Evolutionary conservation across 2,888 invertebrate species (phyloP).

Genomic region (Eubasilissa splendida): DNA sequence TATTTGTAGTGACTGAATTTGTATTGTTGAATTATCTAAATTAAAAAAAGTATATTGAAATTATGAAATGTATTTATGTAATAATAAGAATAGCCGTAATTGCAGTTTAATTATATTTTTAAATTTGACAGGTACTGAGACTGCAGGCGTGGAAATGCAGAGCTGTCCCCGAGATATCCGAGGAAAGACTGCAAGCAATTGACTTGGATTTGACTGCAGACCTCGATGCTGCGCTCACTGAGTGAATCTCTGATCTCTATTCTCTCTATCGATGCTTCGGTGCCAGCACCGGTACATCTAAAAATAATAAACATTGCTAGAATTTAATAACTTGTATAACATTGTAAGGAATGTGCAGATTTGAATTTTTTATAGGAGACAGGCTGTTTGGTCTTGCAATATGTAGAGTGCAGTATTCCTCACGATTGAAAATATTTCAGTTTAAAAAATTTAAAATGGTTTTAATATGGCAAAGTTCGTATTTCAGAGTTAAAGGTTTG

Average conservation of each 20-base stretch:
- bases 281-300: background rate
- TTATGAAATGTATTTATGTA: too few species aligned
- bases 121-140: conserved; percentile 77
- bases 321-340: background rate
- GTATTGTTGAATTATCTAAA: too few species aligned
- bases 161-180: conserved; percentile 62
- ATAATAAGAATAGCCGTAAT: background rate
- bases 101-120: conserved; percentile 38
- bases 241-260: conserved; percentile 20
- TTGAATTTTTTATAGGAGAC: conserved; percentile 3
- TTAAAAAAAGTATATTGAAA: too few species aligned
- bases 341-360: background rate
- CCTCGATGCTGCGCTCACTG: background rate
- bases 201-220: conserved; percentile 24
- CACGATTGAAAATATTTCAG: too few species aligned
- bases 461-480: too few species aligned
- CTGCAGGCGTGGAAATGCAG: conserved; percentile 78
- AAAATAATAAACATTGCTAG: background rate
- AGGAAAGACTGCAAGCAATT: conserved; percentile 20
- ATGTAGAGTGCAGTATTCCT: background rate
- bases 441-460: too few species aligned
- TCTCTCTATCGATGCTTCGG: background rate
- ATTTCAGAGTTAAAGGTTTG: too few species aligned
- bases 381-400: background rate
- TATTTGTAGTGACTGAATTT: too few species aligned